These are phyloP conservation scores for Synanthedon myopaeformis DNA, from an alignment of 2,888 invertebrate genomes.

Conservation along the genomic window DNA sequence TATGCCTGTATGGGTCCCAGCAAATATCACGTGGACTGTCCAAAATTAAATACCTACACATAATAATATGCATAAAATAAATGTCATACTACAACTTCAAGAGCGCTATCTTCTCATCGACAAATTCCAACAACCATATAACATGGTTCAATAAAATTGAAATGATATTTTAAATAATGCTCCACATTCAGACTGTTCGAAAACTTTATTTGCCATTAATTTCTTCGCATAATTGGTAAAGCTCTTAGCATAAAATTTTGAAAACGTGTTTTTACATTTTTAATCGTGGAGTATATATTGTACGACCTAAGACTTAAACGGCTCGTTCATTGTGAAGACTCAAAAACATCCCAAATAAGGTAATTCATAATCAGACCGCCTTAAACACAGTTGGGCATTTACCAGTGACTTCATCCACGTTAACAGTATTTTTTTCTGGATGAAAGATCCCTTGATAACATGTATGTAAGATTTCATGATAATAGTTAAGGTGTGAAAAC, in stretches of 20 bases:
- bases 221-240: conserved; percentile 11
- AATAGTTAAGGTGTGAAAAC: too few relatives aligned
- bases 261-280: background rate
- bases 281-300: background rate
- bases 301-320: too few relatives aligned
- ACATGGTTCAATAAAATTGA: conserved; percentile 27
- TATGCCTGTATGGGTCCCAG: background rate
- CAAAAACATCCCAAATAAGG: too few relatives aligned
- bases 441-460: too few relatives aligned
- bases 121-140: conserved; percentile 10
- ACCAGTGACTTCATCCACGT: too few relatives aligned
- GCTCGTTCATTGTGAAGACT: too few relatives aligned
- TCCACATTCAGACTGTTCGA: conserved; percentile 22
- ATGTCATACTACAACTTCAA: conserved; percentile 17
- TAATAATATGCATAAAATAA: conserved; percentile 21
- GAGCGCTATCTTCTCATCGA: conserved; percentile 1
- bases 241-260: conserved; percentile 11
- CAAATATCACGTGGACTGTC: conserved; percentile 14
- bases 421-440: too few relatives aligned
- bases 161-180: conserved; percentile 29
- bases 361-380: too few relatives aligned
- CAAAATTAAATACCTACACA: conserved; percentile 18
- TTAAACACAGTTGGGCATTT: too few relatives aligned
- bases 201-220: conserved; percentile 15
- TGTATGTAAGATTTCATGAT: too few relatives aligned